Evolutionary conservation across 2,797 vertebrate species (phyloP).

Genomic region (Enteromius afrohamiltoni): DNA sequence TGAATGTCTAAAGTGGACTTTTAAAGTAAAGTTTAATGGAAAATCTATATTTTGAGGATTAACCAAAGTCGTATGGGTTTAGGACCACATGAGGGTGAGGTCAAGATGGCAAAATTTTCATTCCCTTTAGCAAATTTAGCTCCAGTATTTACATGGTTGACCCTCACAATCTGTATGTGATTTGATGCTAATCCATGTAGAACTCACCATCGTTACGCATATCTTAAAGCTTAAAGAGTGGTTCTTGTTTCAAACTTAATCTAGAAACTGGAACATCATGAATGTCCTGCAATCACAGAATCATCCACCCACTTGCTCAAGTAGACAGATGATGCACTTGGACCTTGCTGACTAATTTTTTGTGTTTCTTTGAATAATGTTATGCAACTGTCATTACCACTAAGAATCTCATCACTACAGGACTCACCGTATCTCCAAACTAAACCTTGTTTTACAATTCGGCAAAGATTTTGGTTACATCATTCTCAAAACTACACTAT

Average conservation of each 20-base stretch:
- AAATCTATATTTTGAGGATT: too few relatives aligned
- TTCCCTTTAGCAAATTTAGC: not conserved
- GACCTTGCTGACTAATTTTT: not conserved
- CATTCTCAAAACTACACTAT: not conserved
- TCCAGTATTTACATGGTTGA: not conserved
- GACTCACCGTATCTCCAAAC: not conserved
- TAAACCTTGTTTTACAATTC: not conserved
- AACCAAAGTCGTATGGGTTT: too few relatives aligned
- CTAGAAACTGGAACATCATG: not conserved
- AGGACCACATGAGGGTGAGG: too few relatives aligned
- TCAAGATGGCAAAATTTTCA: not conserved
- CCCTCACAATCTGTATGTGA: not conserved
- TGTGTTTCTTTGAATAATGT: not conserved
- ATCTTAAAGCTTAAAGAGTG: not conserved
- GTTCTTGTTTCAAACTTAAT: not conserved
- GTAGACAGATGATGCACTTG: constrained; percentile 4
- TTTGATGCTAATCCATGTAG: not conserved
- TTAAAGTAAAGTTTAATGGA: too few relatives aligned
- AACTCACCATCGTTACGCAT: not conserved
- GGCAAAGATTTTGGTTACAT: not conserved
- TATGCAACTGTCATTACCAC: not conserved
- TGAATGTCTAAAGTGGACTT: too few relatives aligned
- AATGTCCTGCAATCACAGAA: not conserved
- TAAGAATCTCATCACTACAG: constrained; percentile 1
- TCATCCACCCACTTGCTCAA: not conserved